These are phyloP conservation scores for Rutilus rutilus DNA, from an alignment of 2,113 vertebrate species.

Conservation along the genomic window DNA sequence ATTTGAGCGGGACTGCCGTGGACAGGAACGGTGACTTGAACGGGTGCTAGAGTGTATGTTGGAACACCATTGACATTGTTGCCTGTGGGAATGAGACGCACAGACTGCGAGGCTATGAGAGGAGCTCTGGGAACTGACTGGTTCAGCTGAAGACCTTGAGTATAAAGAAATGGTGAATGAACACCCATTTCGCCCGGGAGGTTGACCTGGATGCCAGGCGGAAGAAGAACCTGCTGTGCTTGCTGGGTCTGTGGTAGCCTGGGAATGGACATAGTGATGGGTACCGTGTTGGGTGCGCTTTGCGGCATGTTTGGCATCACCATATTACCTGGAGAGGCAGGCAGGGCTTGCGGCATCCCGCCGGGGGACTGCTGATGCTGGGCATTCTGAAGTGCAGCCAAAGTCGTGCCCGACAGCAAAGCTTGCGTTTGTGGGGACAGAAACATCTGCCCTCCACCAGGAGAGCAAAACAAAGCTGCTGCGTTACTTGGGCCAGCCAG, in stretches of 20 bases:
- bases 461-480: conserved; percentile 60
- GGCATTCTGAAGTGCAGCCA: conserved; percentile 36
- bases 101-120: conserved; percentile 75
- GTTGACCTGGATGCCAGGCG: conserved; percentile 70
- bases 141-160: conserved; percentile 73
- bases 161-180: conserved; percentile 76
- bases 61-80: conserved; percentile 88
- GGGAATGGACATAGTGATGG: conserved; percentile 55
- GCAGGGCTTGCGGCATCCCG: conserved; percentile 26
- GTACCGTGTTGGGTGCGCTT: conserved; percentile 50
- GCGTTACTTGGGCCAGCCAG: conserved; percentile 51
- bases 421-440: conserved; percentile 56
- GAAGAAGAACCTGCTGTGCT: conserved; percentile 72
- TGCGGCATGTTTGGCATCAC: conserved; percentile 52
- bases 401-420: conserved; percentile 36
- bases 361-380: conserved; percentile 21
- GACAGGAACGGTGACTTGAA: conserved; percentile 81
- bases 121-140: conserved; percentile 67
- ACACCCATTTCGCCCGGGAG: conserved; percentile 67
- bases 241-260: conserved; percentile 46
- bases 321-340: conserved; percentile 51
- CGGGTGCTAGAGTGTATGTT: conserved; percentile 81
- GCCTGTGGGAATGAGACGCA: conserved; percentile 85
- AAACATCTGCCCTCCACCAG: conserved; percentile 57
- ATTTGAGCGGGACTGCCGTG: conserved; percentile 70